A percentile compares a stretch with the other conserved stretches of the same genome.
phyloP scores from a whole-genome alignment of 2,797 vertebrate genomes.

The Eulemur coronatus region DNA sequence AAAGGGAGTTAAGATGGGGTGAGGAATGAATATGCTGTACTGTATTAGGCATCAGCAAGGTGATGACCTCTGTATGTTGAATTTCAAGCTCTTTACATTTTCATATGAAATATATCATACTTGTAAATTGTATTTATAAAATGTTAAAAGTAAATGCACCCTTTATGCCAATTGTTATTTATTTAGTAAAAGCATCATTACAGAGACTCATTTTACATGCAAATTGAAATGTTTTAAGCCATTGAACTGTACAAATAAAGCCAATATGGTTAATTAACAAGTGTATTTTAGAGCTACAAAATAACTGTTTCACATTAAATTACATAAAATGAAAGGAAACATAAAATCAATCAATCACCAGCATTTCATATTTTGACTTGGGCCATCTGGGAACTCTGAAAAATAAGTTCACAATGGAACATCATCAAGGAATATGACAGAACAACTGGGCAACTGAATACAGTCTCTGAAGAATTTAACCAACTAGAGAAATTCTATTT shows the following conservation, averaged over 20 bases:
- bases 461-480: constrained; percentile 8
- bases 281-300: constrained; percentile 32
- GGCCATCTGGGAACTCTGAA: not conserved
- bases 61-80: not conserved
- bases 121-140: not conserved
- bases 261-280: constrained; percentile 56
- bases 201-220: constrained; percentile 25
- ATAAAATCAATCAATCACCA: constrained; percentile 33
- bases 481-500: not conserved
- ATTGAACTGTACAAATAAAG: constrained; percentile 42
- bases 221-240: constrained; percentile 55
- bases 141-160: not conserved
- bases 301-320: constrained; percentile 10
- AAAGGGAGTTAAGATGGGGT: not conserved
- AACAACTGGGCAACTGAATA: not conserved
- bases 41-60: not conserved
- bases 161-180: constrained; percentile 9
- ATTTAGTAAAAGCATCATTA: constrained; percentile 48
- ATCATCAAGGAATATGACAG: not conserved
- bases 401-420: not conserved
- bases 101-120: not conserved
- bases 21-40: not conserved
- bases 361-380: constrained; percentile 47
- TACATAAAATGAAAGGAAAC: constrained; percentile 30
- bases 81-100: constrained; percentile 34